Conservation (phyloP, 2,888 invertebrate species). For the Cordilura impudica region DNA sequence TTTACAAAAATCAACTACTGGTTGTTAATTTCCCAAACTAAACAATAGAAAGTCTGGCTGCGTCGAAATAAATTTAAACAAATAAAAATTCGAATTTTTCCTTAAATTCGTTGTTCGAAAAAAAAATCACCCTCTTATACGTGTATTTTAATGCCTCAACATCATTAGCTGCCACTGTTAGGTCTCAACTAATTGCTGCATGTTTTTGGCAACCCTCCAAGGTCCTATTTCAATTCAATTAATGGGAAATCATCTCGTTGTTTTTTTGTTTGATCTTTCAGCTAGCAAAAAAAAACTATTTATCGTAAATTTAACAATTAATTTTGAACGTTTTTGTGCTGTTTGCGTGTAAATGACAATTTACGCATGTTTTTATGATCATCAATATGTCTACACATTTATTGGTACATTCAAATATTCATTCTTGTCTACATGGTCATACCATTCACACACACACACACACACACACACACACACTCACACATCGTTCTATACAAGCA, state of each 20-base stretch:
- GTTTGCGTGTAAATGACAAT: constrained; percentile 53
- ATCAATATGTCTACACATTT: constrained; percentile 59
- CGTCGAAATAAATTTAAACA: too few relatives aligned
- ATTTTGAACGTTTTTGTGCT: constrained; percentile 31
- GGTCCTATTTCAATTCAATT: constrained; percentile 54
- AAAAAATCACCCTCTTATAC: constrained; percentile 10
- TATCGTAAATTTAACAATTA: constrained; percentile 60
- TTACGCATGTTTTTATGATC: constrained; percentile 59
- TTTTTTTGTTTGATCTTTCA: not conserved
- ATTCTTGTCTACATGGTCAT: constrained; percentile 39
- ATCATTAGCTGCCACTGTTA: not conserved
- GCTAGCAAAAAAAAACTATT: constrained; percentile 51
- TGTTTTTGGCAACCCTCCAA: constrained; percentile 52
- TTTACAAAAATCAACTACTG: not conserved
- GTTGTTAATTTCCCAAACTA: not conserved
- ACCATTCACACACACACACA: constrained; percentile 12
- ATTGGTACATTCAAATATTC: constrained; percentile 31
- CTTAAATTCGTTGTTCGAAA: not conserved
- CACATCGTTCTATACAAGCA: not conserved
- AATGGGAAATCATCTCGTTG: constrained; percentile 33
- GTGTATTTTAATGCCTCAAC: not conserved
- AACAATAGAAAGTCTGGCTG: too few relatives aligned
- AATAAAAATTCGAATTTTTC: not conserved
- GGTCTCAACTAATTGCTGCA: not conserved
- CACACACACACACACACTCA: not conserved